These are phyloP conservation scores for Synaphobranchus kaupii DNA, from an alignment of 2,797 vertebrate genomes.

Conservation along the genomic window DNA sequence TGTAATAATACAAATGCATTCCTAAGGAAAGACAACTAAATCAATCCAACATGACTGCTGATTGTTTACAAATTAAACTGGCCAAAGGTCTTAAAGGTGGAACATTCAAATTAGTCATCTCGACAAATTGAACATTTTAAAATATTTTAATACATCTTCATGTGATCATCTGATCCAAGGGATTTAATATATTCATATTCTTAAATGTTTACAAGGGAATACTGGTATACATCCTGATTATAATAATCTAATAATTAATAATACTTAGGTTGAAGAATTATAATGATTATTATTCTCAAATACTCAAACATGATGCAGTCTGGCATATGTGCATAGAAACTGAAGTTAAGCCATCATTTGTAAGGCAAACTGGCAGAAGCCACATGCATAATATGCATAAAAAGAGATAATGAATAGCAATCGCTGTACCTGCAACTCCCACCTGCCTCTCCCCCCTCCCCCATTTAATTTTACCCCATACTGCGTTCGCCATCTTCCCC, in stretches of 20 bases:
- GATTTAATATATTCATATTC: not conserved
- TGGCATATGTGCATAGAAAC: not conserved
- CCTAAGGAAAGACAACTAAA: not conserved
- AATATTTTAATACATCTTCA: not conserved
- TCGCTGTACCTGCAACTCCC: not conserved
- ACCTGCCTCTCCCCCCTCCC: not conserved
- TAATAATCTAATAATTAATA: not conserved
- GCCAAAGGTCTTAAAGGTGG: not conserved
- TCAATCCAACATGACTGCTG: not conserved
- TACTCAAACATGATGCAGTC: not conserved
- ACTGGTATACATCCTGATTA: not conserved
- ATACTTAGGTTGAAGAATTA: not conserved
- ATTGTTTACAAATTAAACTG: not conserved
- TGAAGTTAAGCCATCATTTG: not conserved
- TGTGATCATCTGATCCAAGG: not conserved
- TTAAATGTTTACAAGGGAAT: not conserved
- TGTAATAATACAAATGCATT: not conserved
- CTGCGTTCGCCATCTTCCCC: not conserved
- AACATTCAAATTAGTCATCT: not conserved
- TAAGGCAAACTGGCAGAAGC: not conserved
- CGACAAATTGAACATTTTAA: not conserved
- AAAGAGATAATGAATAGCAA: not conserved
- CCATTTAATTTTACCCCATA: not conserved
- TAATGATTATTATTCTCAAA: not conserved
- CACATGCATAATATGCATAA: not conserved